Evolutionary conservation across 1,140 invertebrate genomes (phyloP).

Genomic region (Melanaphis sacchari): DNA sequence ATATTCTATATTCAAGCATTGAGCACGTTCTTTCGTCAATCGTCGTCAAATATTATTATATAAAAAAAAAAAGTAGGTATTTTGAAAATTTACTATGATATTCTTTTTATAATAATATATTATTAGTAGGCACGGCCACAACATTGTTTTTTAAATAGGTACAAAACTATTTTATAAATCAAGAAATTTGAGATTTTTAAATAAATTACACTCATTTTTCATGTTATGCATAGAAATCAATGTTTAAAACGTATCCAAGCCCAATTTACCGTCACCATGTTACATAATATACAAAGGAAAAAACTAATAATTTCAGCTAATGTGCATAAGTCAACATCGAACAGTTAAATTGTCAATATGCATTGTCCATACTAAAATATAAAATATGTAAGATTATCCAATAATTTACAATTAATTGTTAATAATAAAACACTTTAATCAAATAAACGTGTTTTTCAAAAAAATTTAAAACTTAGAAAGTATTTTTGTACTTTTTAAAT

Average conservation of each 20-base stretch:
- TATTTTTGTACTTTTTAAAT: too few species aligned
- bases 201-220: too few species aligned
- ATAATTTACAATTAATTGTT: neutral
- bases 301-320: neutral
- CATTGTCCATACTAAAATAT: neutral
- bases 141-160: neutral
- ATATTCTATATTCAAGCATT: neutral
- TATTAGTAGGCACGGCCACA: neutral
- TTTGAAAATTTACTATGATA: neutral
- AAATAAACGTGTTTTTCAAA: neutral
- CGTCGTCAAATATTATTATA: neutral
- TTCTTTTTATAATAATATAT: neutral
- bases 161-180: neutral
- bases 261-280: neutral
- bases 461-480: neutral
- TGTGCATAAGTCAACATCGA: neutral
- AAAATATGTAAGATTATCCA: neutral
- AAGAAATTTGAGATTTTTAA: neutral
- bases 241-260: neutral
- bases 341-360: too few species aligned
- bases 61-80: neutral
- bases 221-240: neutral
- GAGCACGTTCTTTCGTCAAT: neutral
- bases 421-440: neutral
- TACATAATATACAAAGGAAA: neutral